These are phyloP conservation scores for Drosophila pruinosa DNA, from an alignment of 1,140 invertebrate genomes.

Conservation along the genomic window DNA sequence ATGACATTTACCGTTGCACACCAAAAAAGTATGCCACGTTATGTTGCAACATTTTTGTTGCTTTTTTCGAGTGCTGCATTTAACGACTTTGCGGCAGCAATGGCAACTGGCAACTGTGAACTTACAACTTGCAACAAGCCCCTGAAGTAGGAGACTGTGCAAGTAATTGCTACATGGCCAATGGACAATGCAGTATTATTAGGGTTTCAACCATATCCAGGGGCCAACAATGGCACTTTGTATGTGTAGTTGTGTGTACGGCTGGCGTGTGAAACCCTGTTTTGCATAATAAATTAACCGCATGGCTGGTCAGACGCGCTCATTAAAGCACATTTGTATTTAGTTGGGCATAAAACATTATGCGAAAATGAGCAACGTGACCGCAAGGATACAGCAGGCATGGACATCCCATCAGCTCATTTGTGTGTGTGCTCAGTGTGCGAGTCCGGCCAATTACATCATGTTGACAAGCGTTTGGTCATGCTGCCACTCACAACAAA, in stretches of 20 bases:
- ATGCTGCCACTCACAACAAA: background rate
- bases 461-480: slow-evolving; percentile 27
- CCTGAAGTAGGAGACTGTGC: slow-evolving; percentile 26
- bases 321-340: slow-evolving; percentile 79
- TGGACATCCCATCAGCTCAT: background rate
- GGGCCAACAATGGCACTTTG: slow-evolving; percentile 53
- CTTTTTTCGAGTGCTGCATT: slow-evolving; percentile 1
- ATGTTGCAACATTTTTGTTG: slow-evolving; percentile 40
- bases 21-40: slow-evolving; percentile 53
- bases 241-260: background rate
- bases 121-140: slow-evolving; percentile 1
- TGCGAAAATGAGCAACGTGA: slow-evolving; percentile 76
- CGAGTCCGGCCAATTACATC: slow-evolving; percentile 11
- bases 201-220: slow-evolving; percentile 2
- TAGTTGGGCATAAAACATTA: slow-evolving; percentile 78
- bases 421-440: background rate
- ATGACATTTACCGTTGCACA: slow-evolving; percentile 19
- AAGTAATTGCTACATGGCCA: slow-evolving; percentile 68
- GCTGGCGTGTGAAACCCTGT: slow-evolving; percentile 46
- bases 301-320: slow-evolving; percentile 58
- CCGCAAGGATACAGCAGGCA: slow-evolving; percentile 29
- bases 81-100: slow-evolving; percentile 2
- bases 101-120: background rate
- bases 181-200: slow-evolving; percentile 27
- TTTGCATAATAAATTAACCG: slow-evolving; percentile 78